These are phyloP conservation scores for Nectonema munidae DNA, from an alignment of 2,888 invertebrate genomes.

Conservation along the genomic window DNA sequence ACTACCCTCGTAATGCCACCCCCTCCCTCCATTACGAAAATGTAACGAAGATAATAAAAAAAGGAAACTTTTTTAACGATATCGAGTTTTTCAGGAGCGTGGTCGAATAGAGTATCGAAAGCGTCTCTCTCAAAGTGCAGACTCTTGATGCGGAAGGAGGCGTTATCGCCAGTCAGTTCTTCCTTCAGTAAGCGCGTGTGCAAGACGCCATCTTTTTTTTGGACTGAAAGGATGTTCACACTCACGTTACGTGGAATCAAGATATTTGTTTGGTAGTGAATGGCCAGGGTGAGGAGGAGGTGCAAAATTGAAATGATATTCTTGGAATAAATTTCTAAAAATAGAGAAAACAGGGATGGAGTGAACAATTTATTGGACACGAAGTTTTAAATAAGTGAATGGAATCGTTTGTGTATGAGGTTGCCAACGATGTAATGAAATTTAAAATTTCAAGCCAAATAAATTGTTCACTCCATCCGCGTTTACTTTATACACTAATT, in stretches of 20 bases:
- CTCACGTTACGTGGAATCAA: constrained; percentile 80
- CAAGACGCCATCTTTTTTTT: constrained; percentile 22
- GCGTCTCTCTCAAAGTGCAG: constrained; percentile 38
- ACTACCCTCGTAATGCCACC: too few relatives aligned
- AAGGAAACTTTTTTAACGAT: constrained; percentile 10
- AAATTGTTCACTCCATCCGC: too few relatives aligned
- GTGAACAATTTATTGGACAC: too few relatives aligned
- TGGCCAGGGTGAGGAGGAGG: constrained; percentile 51
- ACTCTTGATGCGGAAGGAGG: background rate
- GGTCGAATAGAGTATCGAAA: constrained; percentile 85
- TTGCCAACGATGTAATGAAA: too few relatives aligned
- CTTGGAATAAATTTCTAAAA: constrained; percentile 51
- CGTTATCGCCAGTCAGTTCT: background rate
- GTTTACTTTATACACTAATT: too few relatives aligned
- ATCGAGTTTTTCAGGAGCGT: constrained; percentile 34
- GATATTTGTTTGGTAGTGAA: constrained; percentile 74
- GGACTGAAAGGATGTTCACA: constrained; percentile 60
- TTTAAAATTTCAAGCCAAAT: too few relatives aligned
- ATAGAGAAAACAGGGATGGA: too few relatives aligned
- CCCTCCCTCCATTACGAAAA: too few relatives aligned
- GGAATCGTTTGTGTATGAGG: too few relatives aligned
- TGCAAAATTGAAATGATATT: constrained; percentile 80
- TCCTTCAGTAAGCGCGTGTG: too few relatives aligned
- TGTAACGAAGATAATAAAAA: too few relatives aligned
- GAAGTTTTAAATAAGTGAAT: too few relatives aligned